Evolutionary conservation across 2,888 invertebrate species (phyloP).

Genomic region (Habroteleia sp.): DNA sequence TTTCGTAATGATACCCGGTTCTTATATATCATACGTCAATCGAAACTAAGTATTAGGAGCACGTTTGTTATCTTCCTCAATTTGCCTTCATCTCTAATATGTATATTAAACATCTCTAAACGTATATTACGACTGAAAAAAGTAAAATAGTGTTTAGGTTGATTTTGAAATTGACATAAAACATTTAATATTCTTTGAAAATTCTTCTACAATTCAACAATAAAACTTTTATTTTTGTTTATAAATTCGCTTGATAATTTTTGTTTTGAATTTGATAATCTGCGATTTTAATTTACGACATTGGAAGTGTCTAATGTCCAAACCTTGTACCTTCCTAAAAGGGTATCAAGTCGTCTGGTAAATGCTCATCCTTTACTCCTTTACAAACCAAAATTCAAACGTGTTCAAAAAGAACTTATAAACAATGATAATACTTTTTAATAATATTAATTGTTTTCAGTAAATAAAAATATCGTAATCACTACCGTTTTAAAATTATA

Average conservation of each 20-base stretch:
- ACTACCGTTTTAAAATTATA: no score
- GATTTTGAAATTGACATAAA: no score
- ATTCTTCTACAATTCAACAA: no score
- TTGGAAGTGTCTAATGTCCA: constrained; percentile 36
- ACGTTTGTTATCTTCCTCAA: constrained; percentile 7
- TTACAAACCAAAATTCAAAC: constrained; percentile 41
- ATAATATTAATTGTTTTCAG: no score
- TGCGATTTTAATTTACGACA: constrained; percentile 11
- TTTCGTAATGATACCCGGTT: not conserved
- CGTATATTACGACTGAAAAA: constrained; percentile 5
- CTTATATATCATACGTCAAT: constrained; percentile 9
- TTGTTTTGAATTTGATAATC: not conserved
- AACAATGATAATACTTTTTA: no score
- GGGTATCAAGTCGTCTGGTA: constrained; percentile 40
- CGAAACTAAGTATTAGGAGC: not conserved
- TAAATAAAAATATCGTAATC: no score
- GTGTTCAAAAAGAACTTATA: no score
- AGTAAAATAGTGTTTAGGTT: not conserved
- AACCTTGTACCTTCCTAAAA: constrained; percentile 42
- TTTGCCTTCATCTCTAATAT: not conserved
- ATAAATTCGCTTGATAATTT: no score
- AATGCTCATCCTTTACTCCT: constrained; percentile 34
- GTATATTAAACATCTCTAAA: not conserved
- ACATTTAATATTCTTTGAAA: no score
- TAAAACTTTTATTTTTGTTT: no score